Evolutionary conservation across 2,113 vertebrate species (phyloP).

Genomic region (Oryzias woworae): DNA sequence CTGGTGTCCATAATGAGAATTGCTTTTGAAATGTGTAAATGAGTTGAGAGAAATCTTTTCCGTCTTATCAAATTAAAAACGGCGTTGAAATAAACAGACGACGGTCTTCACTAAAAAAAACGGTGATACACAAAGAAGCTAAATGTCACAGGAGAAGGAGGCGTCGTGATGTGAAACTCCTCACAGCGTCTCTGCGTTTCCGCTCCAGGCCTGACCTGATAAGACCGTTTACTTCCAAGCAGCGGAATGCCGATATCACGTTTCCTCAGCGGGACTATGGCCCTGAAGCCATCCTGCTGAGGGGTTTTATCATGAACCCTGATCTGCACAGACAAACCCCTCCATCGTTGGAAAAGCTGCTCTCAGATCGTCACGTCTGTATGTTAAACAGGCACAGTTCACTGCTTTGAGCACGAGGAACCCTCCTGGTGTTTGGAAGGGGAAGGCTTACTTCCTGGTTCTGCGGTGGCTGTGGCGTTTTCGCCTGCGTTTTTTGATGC

Average conservation of each 20-base stretch:
- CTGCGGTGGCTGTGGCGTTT: constrained; percentile 65
- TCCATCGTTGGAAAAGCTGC: constrained; percentile 7
- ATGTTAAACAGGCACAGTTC: constrained; percentile 7
- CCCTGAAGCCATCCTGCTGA: constrained; percentile 38
- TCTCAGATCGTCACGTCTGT: constrained; percentile 3
- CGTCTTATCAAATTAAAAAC: no score
- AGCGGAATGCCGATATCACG: constrained; percentile 49
- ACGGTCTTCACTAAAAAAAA: no score
- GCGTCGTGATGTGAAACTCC: constrained; percentile 38
- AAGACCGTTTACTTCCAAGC: constrained; percentile 55
- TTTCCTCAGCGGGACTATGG: constrained; percentile 19
- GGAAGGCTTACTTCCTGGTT: constrained; percentile 77
- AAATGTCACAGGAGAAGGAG: constrained; percentile 7
- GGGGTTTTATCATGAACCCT: constrained; percentile 35
- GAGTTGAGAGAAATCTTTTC: no score
- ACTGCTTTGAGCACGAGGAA: constrained; percentile 5
- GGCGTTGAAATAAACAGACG: no score
- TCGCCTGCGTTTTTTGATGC: constrained; percentile 73
- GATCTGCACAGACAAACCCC: constrained; percentile 26
- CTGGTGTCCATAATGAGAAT: no score
- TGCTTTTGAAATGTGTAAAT: no score
- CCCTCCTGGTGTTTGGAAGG: neutral
- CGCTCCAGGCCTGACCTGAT: constrained; percentile 43
- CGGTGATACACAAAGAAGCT: neutral
- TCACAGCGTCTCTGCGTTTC: constrained; percentile 46